Base-by-base conservation (phyloP, 2,113 vertebrate species). In the Cinclus mexicanus region DNA sequence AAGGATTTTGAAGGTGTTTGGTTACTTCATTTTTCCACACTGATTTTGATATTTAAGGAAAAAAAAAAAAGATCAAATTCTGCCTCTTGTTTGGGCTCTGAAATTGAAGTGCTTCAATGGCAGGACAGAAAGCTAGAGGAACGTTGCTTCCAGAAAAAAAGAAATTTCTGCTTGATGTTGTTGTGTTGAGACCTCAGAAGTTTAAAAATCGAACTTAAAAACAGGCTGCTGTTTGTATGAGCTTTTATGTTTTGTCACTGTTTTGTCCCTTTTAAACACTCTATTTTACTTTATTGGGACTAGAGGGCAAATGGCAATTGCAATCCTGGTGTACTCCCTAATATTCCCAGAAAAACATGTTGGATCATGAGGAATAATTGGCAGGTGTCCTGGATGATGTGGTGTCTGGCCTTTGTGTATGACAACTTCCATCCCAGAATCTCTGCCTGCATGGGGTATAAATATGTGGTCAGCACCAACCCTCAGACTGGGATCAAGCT, bases 381-480 rank as follows among this genome's bases (percentile, higher is more conserved):
- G 88, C 69, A 1, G 49, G 61, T 79, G 63, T 90, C 90, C 84
- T 79, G 61, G 41, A 79, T 94, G 92, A 83, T 53, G 42, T 69
- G 75, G 76, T 93, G 75, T 94, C 79, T 93, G 47, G 67, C 29
- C 14, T 83, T 83, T 42, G 47, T 70, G 83, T 6, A 19, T 77
- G 68, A 89, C 75, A 88, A 2, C 76, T 86, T 85, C 83, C 68
- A 95, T 37, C 90, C 82, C 7, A 26, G 53, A 28, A 90, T 61
- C 39, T 74, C 59, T 49, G 79, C 33, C 75, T 70, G 42, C 0
- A 1, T 20, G 23, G 88, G 37, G 55, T 61, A 26, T 19, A 77
- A 88, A 65, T 47, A 31, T 46, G 42, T 77, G 87, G 63, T 70
- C 92, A 94, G 39, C 63, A 61, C 37, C 25, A 44, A 46, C 37